Evolutionary conservation across 2,797 vertebrate genomes (phyloP), one percentile per base, ranked within the genome.

Genomic region (Sparidentex hasta): DNA sequence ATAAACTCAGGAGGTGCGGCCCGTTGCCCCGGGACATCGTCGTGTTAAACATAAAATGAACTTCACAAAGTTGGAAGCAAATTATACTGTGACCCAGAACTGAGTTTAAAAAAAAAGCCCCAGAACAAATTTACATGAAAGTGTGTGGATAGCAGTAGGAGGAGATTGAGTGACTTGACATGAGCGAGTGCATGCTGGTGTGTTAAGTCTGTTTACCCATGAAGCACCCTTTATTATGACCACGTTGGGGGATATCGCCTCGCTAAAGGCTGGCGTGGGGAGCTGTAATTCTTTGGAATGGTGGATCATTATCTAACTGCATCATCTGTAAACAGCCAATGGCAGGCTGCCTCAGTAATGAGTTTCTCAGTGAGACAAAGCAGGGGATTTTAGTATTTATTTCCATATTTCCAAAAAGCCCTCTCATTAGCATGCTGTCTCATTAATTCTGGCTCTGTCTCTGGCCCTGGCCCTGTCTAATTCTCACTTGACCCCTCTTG

Each of bases 401-500:
- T 55, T 63, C 41, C 33, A 51, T 55, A 56, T 65, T 70, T 70
- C 46, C 54, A 54, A 73, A 67, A 67, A 72, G 47, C 12, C 13
- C n/a, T 55, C 41, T 81, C 66, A 77, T 87, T 81, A 71, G 66
- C 72, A 84, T 61, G 56, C 73, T 43, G 41, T 25, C 77, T 80
- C 21, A 68, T 76, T 85, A 82, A 84, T 81, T 82, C 59, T 21
- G 52, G 25, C 4, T 61, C 59, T 21, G 52, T 21, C 4, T 61
- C 43, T 43, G 67, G 64, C 48, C 11, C 43, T 43, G 67, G 64
- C 48, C 11, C 63, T 41, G 56, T 69, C 59, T 83, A 64, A 85
- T 83, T 73, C 63, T 73, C 59, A 63, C 67, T 62, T 77, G 74
- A 88, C 85, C 84, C 11, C 48, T 29, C 83, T 81, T 83, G 82